Base-by-base conservation (phyloP, 2,113 vertebrate species). In the Cebus imitator region DNA sequence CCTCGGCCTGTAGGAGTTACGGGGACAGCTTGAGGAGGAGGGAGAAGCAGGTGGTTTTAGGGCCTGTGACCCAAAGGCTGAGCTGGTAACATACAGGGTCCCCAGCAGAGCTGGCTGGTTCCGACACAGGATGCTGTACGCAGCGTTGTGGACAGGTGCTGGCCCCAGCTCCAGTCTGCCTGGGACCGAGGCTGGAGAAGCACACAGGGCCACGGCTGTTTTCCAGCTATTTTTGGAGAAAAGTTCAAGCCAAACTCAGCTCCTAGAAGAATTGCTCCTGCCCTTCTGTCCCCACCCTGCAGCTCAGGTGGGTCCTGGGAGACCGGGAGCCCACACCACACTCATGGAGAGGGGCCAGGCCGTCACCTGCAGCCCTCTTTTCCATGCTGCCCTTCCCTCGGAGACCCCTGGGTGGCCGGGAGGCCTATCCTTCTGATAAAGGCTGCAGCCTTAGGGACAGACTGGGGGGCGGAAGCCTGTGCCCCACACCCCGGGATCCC, bases 31-130 rank as follows among this genome's bases (percentile, higher is more conserved):
- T 2, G 23, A 37, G 85, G 6, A 61, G n/a, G 48, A 43, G 23
- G 76, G n/a, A 17, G 32, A 11, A 9, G 78, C 64, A 23, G 18
- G 68, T 11, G 43, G 3, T 11, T 35, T 30, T 1, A 23, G 58
- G 35, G 8, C 3, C n/a, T 2, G 2, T 0, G 4, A 30, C n/a
- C 43, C 8, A 0, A 8, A 64, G 45, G 14, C 20, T 3, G 12
- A 8, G 40, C 14, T 6, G 14, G 43, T n/a, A 9, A 5, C 35
- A 0, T 8, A 1, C 1, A 8, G 85, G 9, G 16, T 37, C 9
- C 21, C 43, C 0, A 0, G 6, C 1, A 1, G 17, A 35, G 37
- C 37, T 6, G 13, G 75, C 58, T 57, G 1, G 0, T 10, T 20
- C 43, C 0, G 23, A 6, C 8, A 8, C 0, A 4, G 55, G 14